Conservation (phyloP, 2,888 invertebrate genomes). For the Spialia ferax region DNA sequence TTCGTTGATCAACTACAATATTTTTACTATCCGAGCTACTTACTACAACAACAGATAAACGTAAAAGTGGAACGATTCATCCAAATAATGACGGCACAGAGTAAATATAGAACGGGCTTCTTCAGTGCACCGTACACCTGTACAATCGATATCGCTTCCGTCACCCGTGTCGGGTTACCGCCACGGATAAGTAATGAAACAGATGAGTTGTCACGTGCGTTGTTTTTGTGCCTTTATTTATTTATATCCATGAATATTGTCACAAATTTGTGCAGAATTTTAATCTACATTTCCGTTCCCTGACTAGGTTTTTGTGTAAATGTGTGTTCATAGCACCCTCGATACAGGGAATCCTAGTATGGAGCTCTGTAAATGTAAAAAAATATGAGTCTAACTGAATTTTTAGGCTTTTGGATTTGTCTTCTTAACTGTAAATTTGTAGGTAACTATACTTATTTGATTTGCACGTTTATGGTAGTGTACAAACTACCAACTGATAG, state of each 20-base stretch:
- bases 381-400: no score
- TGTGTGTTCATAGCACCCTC: no score
- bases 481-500: no score
- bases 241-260: neutral
- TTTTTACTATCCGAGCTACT: neutral
- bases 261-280: neutral
- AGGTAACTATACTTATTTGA: no score
- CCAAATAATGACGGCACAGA: conserved; percentile 17
- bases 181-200: conserved; percentile 38
- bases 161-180: conserved; percentile 41
- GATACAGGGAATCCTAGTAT: no score
- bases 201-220: conserved; percentile 32
- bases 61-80: neutral
- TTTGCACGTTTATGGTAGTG: no score
- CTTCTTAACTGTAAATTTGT: no score
- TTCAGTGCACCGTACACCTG: conserved; percentile 42
- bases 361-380: no score
- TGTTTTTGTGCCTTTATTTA: conserved; percentile 38
- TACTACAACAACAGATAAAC: neutral
- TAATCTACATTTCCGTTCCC: no score
- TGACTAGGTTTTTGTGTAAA: no score
- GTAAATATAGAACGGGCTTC: conserved; percentile 25
- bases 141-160: conserved; percentile 36
- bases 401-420: no score
- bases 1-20: no score